Base-by-base conservation (phyloP, 37 sponge, comb jelly and placozoan genomes). In the Ephydatia muelleri region DNA sequence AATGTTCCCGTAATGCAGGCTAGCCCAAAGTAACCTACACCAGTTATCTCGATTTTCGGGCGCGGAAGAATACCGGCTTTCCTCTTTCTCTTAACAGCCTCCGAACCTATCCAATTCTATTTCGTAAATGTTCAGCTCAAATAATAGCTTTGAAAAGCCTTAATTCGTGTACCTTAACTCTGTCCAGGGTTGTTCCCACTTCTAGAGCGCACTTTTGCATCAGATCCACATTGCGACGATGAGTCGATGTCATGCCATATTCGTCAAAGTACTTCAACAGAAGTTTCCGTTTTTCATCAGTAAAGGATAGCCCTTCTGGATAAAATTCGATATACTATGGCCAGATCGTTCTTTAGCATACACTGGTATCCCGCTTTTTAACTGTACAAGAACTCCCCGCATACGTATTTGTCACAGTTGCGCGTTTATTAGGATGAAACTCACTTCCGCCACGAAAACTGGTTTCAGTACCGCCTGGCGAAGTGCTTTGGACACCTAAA, bases 61-160 rank as follows among this genome's bases (percentile, higher is more conserved):
- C 87, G 68, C 16, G 95, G 95, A 2, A 95, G 80, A 65, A 95
- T 84, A 3, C 95, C 95, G 33, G 91, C 93, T 65, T 90, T 89
- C 82, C 85, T 92, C 88, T 95, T 95, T 66, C 96, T 87, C 84
- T 91, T 92, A 1, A 95, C 96, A 26, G 93, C 90, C 68, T 95
- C 96, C 13, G 96, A 91, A 47, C 96, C 96, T 67, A 95, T 92
- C 96, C 96, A 95, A 79, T 95, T 95, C 95, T 95, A 48, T n/a
- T 43, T n/a, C n/a, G n/a, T n/a, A n/a, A 43, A 43, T 43, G n/a
- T n/a, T n/a, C n/a, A 43, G 43, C 43, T 43, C 8, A 23, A 4
- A 29, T 34, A 23, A 23, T 73, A 29, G 8, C 32, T 12, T 3
- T 28, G 21, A 38, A 84, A 39, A 70, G 87, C 96, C 93, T 95